Percentiles rank a stretch among this genome's conserved stretches.
phyloP scores from a whole-genome alignment of 1,140 invertebrate species.

The Drosophila ficusphila region DNA sequence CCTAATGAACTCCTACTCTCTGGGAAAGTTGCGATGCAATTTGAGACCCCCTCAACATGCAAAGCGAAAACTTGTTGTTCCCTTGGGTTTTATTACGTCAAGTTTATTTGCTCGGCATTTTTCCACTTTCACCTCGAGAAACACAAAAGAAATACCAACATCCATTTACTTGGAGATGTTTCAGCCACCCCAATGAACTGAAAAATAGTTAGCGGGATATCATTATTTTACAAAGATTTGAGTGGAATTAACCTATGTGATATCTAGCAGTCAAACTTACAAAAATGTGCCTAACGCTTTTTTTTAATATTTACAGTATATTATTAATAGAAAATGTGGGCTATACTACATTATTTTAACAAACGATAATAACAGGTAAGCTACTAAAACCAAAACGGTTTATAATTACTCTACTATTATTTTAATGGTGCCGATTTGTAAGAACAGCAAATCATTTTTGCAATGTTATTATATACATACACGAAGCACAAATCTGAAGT shows the following conservation, averaged over 20 bases:
- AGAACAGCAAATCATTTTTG: too few species aligned
- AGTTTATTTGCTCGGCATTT: slow-evolving; percentile 65
- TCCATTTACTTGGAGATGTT: slow-evolving; percentile 6
- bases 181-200: slow-evolving; percentile 7
- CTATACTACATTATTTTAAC: too few species aligned
- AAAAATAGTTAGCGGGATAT: background rate
- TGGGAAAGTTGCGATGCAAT: slow-evolving; percentile 56
- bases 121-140: slow-evolving; percentile 67
- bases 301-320: too few species aligned
- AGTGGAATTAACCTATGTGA: background rate
- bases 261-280: too few species aligned
- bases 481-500: too few species aligned
- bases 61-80: slow-evolving; percentile 56
- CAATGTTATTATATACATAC: too few species aligned
- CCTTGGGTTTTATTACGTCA: slow-evolving; percentile 66
- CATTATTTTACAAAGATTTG: background rate
- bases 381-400: too few species aligned
- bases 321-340: too few species aligned
- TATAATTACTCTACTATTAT: too few species aligned
- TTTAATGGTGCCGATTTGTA: too few species aligned
- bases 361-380: too few species aligned
- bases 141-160: slow-evolving; percentile 32
- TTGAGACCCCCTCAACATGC: slow-evolving; percentile 29
- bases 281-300: too few species aligned
- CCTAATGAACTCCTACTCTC: slow-evolving; percentile 29